Conservation (phyloP, 1,140 invertebrate genomes). For the Rhizoglyphus robini region DNA sequence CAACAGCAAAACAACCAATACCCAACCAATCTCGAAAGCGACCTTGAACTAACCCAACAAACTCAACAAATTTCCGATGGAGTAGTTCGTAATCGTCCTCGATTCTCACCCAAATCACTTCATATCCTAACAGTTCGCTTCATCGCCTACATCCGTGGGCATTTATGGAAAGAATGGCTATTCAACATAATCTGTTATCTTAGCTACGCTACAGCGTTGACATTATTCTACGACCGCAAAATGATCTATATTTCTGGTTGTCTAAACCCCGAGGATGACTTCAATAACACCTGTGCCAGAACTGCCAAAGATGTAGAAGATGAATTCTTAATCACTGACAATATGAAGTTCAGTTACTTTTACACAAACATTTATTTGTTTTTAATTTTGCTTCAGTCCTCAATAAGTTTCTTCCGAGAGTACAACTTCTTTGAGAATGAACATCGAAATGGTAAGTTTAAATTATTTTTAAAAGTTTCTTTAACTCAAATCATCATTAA, state of each 20-base stretch:
- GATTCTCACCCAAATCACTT: neutral
- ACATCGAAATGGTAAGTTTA: slow-evolving; percentile 13
- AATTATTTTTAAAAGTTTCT: neutral
- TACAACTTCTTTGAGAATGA: neutral
- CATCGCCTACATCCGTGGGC: neutral
- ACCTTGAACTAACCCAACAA: neutral
- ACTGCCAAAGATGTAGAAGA: neutral
- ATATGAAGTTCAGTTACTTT: neutral
- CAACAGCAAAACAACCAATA: neutral
- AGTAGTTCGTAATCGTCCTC: neutral
- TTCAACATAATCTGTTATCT: neutral
- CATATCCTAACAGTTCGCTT: neutral
- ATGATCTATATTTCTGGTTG: neutral
- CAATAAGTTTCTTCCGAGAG: neutral
- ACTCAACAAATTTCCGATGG: neutral
- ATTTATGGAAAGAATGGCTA: neutral
- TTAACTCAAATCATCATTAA: neutral
- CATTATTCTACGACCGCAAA: neutral
- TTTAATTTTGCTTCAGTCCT: neutral
- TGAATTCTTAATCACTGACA: neutral
- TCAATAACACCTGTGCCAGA: neutral
- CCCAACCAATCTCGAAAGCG: neutral
- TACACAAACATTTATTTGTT: neutral
- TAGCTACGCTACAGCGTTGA: neutral
- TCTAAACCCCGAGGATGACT: neutral